phyloP scores from a whole-genome alignment of 2,113 vertebrate species.

The Rhadina sibilatrix region DNA sequence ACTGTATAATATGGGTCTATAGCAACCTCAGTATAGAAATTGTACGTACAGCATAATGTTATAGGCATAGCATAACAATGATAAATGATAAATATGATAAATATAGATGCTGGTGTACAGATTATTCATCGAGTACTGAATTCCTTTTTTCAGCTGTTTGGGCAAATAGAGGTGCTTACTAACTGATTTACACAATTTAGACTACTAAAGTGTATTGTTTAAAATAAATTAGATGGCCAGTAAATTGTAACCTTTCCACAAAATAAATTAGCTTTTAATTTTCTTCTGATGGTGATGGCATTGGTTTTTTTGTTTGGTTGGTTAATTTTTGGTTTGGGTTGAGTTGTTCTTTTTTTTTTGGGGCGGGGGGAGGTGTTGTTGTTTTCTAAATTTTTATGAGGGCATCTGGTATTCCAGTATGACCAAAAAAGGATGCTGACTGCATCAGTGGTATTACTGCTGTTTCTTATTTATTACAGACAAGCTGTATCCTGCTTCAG shows the following conservation, averaged over 20 bases:
- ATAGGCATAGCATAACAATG: not conserved
- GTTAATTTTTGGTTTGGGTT: not conserved
- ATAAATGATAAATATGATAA: not conserved
- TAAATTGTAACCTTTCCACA: not conserved
- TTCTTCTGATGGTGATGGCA: not conserved
- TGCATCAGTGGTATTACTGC: not conserved
- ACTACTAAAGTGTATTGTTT: not conserved
- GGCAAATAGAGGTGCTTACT: not conserved
- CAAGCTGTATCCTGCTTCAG: not conserved
- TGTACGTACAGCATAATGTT: not conserved
- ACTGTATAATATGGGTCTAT: not conserved
- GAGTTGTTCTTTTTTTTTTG: accelerated
- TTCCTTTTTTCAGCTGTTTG: not conserved
- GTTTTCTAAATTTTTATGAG: not conserved
- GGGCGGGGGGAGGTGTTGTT: not conserved
- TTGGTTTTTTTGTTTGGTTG: not conserved
- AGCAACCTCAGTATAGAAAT: not conserved
- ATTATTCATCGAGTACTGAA: not conserved
- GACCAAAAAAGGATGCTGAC: not conserved
- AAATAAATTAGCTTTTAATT: not conserved
- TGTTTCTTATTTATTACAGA: not conserved
- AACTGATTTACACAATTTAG: not conserved
- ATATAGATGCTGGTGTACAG: not conserved
- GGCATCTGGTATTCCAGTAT: not conserved
- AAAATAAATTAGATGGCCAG: not conserved